Evolutionary conservation across 2,113 vertebrate genomes (phyloP).

Genomic region (Crypturellus undulatus): DNA sequence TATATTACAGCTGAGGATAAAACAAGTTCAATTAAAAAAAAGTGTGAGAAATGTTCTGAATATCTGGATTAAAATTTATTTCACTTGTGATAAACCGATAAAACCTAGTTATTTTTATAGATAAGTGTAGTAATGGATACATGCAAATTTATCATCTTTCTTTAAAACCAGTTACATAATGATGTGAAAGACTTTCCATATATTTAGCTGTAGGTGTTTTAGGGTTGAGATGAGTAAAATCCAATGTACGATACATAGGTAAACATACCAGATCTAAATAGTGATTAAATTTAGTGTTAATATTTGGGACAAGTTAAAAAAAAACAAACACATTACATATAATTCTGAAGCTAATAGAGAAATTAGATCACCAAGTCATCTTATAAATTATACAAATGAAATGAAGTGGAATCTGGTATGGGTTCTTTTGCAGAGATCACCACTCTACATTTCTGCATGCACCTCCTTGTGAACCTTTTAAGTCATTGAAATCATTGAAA

Average conservation of each 20-base stretch:
- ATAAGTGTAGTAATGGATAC: not conserved
- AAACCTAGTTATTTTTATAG: not conserved
- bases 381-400: not conserved
- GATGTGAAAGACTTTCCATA: not conserved
- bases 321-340: not conserved
- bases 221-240: not conserved
- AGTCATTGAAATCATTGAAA: conserved; percentile 53
- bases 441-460: conserved; percentile 51
- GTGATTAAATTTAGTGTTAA: not conserved
- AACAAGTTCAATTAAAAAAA: not conserved
- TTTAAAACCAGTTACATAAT: not conserved
- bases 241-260: not conserved
- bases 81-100: not conserved
- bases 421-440: not conserved
- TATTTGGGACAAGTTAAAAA: not conserved
- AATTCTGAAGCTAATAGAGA: not conserved
- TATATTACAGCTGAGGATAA: not conserved
- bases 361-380: not conserved
- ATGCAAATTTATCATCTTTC: not conserved
- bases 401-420: not conserved
- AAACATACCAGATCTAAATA: not conserved
- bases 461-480: conserved; percentile 55
- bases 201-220: not conserved
- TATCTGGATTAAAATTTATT: not conserved
- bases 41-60: not conserved